Percentiles rank a stretch among this genome's conserved stretches.
Evolutionary conservation across 2,113 vertebrate genomes (phyloP).

Genomic region (Centropristis striata): DNA sequence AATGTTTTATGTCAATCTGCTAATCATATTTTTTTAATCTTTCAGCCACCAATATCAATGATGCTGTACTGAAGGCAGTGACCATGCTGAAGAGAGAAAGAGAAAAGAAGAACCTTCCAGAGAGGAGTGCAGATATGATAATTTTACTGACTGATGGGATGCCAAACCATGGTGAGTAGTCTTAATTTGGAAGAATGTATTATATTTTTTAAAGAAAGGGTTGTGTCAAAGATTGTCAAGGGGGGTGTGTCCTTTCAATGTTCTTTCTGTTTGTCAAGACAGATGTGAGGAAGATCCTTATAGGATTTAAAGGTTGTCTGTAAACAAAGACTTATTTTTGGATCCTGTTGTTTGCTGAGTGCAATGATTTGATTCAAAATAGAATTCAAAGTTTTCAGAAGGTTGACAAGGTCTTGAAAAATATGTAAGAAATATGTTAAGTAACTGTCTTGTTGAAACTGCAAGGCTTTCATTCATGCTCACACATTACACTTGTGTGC

Average conservation of each 20-base stretch:
- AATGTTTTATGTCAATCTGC: background rate
- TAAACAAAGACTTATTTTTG: no score
- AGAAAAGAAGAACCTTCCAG: slow-evolving; percentile 36
- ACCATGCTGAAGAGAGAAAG: slow-evolving; percentile 57
- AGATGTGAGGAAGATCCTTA: no score
- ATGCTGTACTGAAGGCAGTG: slow-evolving; percentile 65
- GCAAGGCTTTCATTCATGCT: background rate
- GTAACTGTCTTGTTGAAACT: background rate
- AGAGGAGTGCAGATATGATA: slow-evolving; percentile 76
- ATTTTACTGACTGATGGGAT: slow-evolving; percentile 82
- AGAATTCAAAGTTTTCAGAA: background rate
- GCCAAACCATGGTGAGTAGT: slow-evolving; percentile 59
- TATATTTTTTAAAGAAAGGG: background rate
- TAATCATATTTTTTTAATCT: background rate
- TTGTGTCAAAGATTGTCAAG: no score
- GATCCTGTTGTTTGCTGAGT: no score
- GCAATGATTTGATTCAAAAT: background rate
- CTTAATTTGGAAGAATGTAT: background rate
- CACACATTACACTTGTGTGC: background rate
- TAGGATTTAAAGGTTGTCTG: no score
- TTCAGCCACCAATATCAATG: slow-evolving; percentile 79
- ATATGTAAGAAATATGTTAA: no score
- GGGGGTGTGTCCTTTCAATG: no score
- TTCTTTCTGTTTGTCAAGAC: no score
- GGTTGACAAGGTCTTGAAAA: background rate